Base-by-base conservation (phyloP, 2,113 vertebrate genomes). In the Oncorhynchus keta region DNA sequence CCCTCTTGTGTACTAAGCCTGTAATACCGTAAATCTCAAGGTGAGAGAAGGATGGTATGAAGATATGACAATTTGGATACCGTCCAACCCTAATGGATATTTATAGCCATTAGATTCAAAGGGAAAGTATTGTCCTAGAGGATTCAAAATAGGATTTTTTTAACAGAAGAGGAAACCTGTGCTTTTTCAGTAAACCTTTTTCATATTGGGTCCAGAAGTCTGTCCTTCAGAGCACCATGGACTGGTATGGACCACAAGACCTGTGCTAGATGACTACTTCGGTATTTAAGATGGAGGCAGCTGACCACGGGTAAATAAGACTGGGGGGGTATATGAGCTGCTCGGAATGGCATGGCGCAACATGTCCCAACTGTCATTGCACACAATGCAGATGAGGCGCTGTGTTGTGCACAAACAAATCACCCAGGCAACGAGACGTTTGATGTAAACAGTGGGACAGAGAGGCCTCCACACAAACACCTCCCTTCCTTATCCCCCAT, bases 401-500 rank as follows among this genome's bases (percentile, higher is more conserved):
- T 72, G 70, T 68, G 82, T 82, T 83, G 30, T 59, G 73, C 86
- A 70, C 82, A 79, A 89, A 84, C 81, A 83, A 75, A 85, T 82
- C 80, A 85, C 81, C 39, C 70, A 88, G 83, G 85, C 76, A 7
- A 80, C 55, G 22, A 80, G 82, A 67, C 73, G 70, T 87, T 88
- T 79, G 79, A 89, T 87, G 86, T 89, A 81, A 83, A 78, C 35
- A 35, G 78, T 16, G 62, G 55, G 79, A 75, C 61, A 35, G 62
- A 39, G 66, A 45, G 57, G 78, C 86, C 80, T 77, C 84, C 86
- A 85, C 87, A 77, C 69, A 71, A 32, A 35, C 76, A 61, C 45
- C 39, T 67, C 26, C 71, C 67, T 14, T 68, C 51, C 62, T 72
- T 59, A 64, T 76, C 74, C 74, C 74, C 75, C 3, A 80, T 73